phyloP scores from a whole-genome alignment of 2,888 invertebrate species.

The Chloroclystis v-ata region DNA sequence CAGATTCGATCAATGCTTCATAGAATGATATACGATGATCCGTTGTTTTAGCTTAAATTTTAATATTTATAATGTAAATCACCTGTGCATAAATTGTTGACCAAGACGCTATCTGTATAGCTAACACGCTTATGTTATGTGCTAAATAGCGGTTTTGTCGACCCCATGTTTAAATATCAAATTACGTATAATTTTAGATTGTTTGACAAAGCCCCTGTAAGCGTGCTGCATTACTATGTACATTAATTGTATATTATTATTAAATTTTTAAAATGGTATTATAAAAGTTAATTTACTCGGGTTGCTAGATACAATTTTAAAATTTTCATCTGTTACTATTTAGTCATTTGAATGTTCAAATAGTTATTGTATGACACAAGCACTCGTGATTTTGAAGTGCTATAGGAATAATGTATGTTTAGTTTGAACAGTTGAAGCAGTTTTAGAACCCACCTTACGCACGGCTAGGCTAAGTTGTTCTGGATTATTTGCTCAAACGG shows the following conservation, averaged over 20 bases:
- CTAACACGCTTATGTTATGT: conserved; percentile 63
- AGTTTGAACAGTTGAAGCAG: conserved; percentile 49
- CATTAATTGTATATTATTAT: conserved; percentile 62
- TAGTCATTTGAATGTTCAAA: conserved; percentile 50
- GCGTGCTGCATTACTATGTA: conserved; percentile 66
- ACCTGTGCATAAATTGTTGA: conserved; percentile 58
- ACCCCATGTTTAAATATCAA: conserved; percentile 52
- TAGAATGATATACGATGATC: conserved; percentile 42
- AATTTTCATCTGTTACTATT: conserved; percentile 57
- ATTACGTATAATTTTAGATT: conserved; percentile 50
- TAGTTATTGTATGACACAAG: conserved; percentile 51
- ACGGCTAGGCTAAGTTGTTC: conserved; percentile 67
- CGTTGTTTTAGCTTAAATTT: conserved; percentile 51
- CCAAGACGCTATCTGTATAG: conserved; percentile 51
- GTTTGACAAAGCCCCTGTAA: conserved; percentile 57
- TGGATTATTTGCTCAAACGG: conserved; percentile 75
- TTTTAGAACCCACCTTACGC: conserved; percentile 71
- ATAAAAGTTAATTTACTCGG: conserved; percentile 61
- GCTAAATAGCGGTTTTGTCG: conserved; percentile 51
- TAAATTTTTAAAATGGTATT: conserved; percentile 59
- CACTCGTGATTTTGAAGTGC: conserved; percentile 57
- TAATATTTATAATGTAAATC: conserved; percentile 48
- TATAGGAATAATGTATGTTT: conserved; percentile 43
- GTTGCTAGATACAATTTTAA: conserved; percentile 63
- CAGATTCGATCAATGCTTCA: conserved; percentile 53